Conservation (phyloP, 2,113 vertebrate genomes). For the Thalassoma bifasciatum region DNA sequence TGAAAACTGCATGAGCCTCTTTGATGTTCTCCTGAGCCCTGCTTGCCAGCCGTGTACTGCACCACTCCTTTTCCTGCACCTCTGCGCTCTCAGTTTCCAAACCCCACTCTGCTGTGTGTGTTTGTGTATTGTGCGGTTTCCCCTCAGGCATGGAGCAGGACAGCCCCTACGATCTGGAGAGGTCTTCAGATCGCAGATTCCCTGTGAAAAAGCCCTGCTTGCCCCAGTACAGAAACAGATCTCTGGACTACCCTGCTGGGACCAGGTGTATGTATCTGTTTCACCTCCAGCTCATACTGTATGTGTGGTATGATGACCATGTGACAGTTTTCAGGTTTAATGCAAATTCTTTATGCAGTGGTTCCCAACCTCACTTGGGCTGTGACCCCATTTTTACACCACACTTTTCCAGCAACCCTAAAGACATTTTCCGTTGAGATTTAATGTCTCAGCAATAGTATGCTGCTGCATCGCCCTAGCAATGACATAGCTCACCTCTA, state of each 20-base stretch:
- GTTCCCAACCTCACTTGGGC: too few species aligned
- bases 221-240: slow-evolving; percentile 83
- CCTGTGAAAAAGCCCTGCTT: slow-evolving; percentile 81
- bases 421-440: too few species aligned
- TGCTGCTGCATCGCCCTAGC: too few species aligned
- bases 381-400: too few species aligned
- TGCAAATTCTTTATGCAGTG: too few species aligned
- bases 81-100: slow-evolving; percentile 13
- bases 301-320: slow-evolving; percentile 40
- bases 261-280: slow-evolving; percentile 72
- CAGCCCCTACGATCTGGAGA: slow-evolving; percentile 79
- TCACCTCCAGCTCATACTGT: slow-evolving; percentile 34
- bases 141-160: slow-evolving; percentile 80
- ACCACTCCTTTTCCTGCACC: slow-evolving; percentile 21
- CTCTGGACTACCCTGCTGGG: slow-evolving; percentile 80
- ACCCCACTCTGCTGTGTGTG: slow-evolving; percentile 14
- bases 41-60: background rate
- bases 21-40: background rate
- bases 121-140: slow-evolving; percentile 62
- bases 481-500: too few species aligned
- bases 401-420: too few species aligned
- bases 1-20: slow-evolving; percentile 29
- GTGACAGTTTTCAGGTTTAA: background rate
- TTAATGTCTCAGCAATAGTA: too few species aligned
- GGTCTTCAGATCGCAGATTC: slow-evolving; percentile 80